Base-by-base conservation (phyloP, 2,113 vertebrate species). In the Apteryx mantelli region DNA sequence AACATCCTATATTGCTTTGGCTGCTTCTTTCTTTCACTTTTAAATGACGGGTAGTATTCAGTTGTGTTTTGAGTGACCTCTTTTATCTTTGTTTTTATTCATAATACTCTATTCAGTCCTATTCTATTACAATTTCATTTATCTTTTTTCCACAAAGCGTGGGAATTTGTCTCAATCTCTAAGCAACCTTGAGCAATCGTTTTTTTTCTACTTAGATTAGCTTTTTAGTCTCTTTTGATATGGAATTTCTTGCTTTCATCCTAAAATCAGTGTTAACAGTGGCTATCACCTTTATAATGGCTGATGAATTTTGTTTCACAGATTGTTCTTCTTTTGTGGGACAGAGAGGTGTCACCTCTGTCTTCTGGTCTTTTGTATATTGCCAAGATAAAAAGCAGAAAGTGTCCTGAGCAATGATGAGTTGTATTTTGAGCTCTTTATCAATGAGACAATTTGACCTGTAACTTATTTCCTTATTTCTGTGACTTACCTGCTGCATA, bases 121-220 rank as follows among this genome's bases (percentile, higher is more conserved):
- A 11, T 80, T 83, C 19, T 44, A 5, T 12, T 58, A 21, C 48
- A 75, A 20, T 36, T 75, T 75, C 19, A 6, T 11, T 68, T 76
- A 34, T 11, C 6, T 21, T 46, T 7, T 58, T 34, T 4, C 2
- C 7, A 4, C 44, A 60, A n/a, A 7, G 0, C 7, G 8, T 13
- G 2, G 18, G 13, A 60, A 16, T 81, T 77, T 40, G 3, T 86
- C 32, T 74, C 17, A 18, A 0, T 81, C n/a, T 48, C 28, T 77
- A 11, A 38, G 61, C n/a, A 20, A 66, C 9, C 12, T 78, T 74
- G 11, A 86, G 4, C 55, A 61, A 8, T 14, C 75, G 2, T 48
- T 44, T 68, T 55, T 56, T 64, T 60, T 30, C 5, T 46, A 7
- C 2, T 55, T 48, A 19, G 4, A 8, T 34, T 28, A 38, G 25